These are phyloP conservation scores for Callosobruchus maculatus DNA, from an alignment of 2,888 invertebrate genomes.

Conservation along the genomic window DNA sequence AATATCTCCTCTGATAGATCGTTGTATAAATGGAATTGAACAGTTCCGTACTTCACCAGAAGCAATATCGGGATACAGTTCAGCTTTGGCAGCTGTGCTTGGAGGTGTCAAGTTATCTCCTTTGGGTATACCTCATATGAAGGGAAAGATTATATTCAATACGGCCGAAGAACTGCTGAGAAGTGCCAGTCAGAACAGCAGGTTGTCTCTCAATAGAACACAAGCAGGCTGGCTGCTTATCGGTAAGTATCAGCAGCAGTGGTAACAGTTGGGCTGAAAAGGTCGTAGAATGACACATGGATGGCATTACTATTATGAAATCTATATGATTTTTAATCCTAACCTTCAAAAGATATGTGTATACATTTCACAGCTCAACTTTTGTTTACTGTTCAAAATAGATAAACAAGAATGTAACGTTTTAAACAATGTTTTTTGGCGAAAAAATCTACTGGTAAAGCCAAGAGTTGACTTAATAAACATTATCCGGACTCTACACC, in stretches of 20 bases:
- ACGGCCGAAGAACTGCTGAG: conserved; percentile 94
- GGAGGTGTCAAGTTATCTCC: conserved; percentile 89
- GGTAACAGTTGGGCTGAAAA: no score
- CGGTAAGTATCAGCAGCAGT: conserved; percentile 50
- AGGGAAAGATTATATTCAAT: conserved; percentile 95
- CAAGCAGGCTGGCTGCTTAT: conserved; percentile 97
- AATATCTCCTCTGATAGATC: conserved; percentile 88
- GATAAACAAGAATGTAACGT: no score
- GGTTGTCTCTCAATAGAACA: conserved; percentile 89
- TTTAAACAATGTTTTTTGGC: no score
- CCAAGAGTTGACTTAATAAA: no score
- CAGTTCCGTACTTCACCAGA: conserved; percentile 86
- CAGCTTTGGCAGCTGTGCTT: conserved; percentile 88
- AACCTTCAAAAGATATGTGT: no score
- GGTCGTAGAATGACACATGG: no score
- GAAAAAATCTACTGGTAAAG: no score
- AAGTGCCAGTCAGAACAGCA: conserved; percentile 94
- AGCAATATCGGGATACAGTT: conserved; percentile 86
- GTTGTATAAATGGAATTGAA: conserved; percentile 83
- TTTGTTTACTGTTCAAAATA: no score
- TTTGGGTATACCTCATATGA: conserved; percentile 92
- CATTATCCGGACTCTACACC: no score
- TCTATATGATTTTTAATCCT: no score
- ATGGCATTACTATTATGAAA: no score
- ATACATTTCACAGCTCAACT: no score